Percentiles rank a stretch among this genome's conserved stretches.
Evolutionary conservation across 2,888 invertebrate species (phyloP).

Genomic region (Scrobipalpa costella): DNA sequence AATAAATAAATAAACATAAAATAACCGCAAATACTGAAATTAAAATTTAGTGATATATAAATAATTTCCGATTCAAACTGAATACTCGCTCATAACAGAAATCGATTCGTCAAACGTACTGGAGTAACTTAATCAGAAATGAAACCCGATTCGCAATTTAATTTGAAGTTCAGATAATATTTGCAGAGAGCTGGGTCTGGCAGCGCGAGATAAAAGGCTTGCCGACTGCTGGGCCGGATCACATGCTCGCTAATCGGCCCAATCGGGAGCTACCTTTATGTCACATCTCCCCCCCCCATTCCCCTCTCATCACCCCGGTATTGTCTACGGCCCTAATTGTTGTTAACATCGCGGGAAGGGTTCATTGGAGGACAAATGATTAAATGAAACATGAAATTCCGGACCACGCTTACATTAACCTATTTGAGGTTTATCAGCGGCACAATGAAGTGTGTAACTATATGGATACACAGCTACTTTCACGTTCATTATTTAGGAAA

Average conservation of each 20-base stretch:
- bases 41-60: too few relatives aligned
- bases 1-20: too few relatives aligned
- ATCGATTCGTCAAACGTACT: not conserved
- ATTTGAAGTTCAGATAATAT: slow-evolving; percentile 57
- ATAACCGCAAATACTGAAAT: too few relatives aligned
- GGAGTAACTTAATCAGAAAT: slow-evolving; percentile 43
- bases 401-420: slow-evolving; percentile 13
- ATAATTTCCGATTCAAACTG: too few relatives aligned
- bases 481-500: not conserved
- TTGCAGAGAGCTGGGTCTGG: slow-evolving; percentile 49
- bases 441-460: not conserved
- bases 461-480: not conserved
- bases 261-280: slow-evolving; percentile 32
- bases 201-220: slow-evolving; percentile 62
- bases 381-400: slow-evolving; percentile 27
- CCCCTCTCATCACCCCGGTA: not conserved
- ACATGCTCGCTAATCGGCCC: slow-evolving; percentile 52
- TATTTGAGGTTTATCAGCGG: slow-evolving; percentile 12
- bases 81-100: not conserved
- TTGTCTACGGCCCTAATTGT: slow-evolving; percentile 27
- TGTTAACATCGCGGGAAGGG: slow-evolving; percentile 29
- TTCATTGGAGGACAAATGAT: slow-evolving; percentile 24
- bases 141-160: slow-evolving; percentile 58
- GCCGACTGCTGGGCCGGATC: slow-evolving; percentile 49
- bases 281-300: slow-evolving; percentile 10